phyloP scores from a whole-genome alignment of 2,113 vertebrate genomes.

The Panthera tigris region DNA sequence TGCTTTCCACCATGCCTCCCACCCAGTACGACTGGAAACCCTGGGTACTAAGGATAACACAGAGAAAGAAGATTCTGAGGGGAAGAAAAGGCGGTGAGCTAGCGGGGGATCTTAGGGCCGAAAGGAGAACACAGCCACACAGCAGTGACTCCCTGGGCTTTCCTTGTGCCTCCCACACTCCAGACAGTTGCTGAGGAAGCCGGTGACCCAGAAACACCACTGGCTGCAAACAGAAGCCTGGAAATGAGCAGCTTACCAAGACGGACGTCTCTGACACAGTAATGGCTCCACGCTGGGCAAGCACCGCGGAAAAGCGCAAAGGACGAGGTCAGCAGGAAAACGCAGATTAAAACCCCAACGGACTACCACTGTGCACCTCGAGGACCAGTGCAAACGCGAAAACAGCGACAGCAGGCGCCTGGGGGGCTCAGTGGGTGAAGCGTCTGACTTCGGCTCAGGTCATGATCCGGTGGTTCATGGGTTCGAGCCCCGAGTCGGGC shows the following conservation, averaged over 20 bases:
- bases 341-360: accelerated
- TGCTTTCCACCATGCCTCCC: background rate
- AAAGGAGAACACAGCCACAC: background rate
- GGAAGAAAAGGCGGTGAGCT: background rate
- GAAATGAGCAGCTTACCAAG: background rate
- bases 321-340: background rate
- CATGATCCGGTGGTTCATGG: too few relatives aligned
- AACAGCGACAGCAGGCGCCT: background rate
- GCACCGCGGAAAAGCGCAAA: background rate
- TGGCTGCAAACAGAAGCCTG: background rate
- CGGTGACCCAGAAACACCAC: background rate
- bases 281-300: background rate
- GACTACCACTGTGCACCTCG: background rate
- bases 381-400: background rate
- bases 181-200: background rate
- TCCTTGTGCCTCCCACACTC: background rate
- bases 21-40: too few relatives aligned
- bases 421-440: too few relatives aligned
- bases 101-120: background rate
- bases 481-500: too few relatives aligned
- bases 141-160: background rate
- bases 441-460: too few relatives aligned
- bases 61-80: background rate
- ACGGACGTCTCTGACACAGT: background rate
- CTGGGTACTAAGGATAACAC: accelerated